Evolutionary conservation across 1,140 invertebrate genomes (phyloP), one percentile per base, ranked within the genome.

Genomic region (Rhagoletis zephyria): DNA sequence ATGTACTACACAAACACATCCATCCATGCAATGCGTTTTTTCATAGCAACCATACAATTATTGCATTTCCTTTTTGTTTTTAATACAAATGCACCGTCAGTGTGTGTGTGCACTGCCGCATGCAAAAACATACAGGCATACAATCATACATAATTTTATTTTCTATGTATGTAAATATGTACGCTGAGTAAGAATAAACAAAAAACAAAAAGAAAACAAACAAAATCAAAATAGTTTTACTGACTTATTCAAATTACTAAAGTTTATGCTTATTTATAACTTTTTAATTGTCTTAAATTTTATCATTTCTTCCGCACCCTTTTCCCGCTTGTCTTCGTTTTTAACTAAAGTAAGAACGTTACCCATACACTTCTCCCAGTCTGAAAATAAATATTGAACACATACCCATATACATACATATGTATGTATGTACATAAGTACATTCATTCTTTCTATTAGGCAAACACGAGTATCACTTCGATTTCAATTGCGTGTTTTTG

Each of bases 161-260:
- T 42, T 48, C 10, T 70, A 7, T 42, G n/a, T 81, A 51, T 4
- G 16, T 10, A 3, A n/a, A 81, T 70, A 7, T 42, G n/a, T 81
- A 51, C 7, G 16, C 51, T 4, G 9, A 81, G 30, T 10, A 30
- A 81, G 4, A 81, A 77, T n/a, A 19, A 67, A 67, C 64, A 74
- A 51, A 4, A 74, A 4, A 48, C n/a, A 74, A 16, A 74, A 74
- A 4, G 30, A 48, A 74, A 16, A 74, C 42, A 74, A 74, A 74
- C 42, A 74, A 81, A 81, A 81, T 81, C 74, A 81, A 81, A 81
- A 81, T 81, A 81, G 74, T 81, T 81, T 81, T 81, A 81, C 74
- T 81, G 48, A 81, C 45, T 81, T 56, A 56, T 56, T 59, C 16
- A 56, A 81, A 81, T 81, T 81, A 81, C 3, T n/a, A 19, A 81